Evolutionary conservation across 1,140 invertebrate genomes (phyloP).

Genomic region (Halictus rubicundus): DNA sequence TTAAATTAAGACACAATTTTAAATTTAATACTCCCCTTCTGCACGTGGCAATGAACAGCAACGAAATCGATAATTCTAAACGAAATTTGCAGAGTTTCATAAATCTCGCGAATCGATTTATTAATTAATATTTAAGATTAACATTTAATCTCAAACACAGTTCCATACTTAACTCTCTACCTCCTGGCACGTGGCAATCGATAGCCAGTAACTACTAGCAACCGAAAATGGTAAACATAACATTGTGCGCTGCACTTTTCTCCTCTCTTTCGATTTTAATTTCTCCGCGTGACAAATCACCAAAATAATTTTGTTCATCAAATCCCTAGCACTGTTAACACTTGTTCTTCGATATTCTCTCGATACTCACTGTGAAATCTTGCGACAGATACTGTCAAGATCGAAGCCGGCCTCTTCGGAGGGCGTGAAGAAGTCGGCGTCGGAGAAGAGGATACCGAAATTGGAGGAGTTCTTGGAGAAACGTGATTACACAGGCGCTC

Average conservation of each 20-base stretch:
- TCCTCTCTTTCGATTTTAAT: neutral
- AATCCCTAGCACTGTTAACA: neutral
- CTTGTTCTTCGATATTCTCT: neutral
- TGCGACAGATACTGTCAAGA: slow-evolving; percentile 85
- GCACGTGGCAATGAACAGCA: no score
- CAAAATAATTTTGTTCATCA: neutral
- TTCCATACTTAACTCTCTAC: neutral
- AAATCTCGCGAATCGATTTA: neutral
- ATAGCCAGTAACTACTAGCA: slow-evolving; percentile 37
- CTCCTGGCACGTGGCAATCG: neutral
- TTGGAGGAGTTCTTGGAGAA: slow-evolving; percentile 95
- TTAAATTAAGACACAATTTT: no score
- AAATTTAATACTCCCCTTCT: no score
- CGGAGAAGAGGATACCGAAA: slow-evolving; percentile 84
- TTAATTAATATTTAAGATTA: neutral
- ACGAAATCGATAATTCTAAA: no score
- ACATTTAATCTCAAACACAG: neutral
- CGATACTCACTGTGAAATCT: neutral
- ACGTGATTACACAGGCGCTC: slow-evolving; percentile 95
- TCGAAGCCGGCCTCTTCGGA: slow-evolving; percentile 84
- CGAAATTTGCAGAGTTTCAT: neutral
- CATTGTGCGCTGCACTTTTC: slow-evolving; percentile 4
- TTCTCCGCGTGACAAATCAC: neutral
- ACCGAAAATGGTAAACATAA: slow-evolving; percentile 50
- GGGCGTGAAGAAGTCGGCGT: slow-evolving; percentile 72